Evolutionary conservation across 2,888 invertebrate genomes (phyloP), one percentile per base, ranked within the genome.

Genomic region (Coleophora flavipennella): DNA sequence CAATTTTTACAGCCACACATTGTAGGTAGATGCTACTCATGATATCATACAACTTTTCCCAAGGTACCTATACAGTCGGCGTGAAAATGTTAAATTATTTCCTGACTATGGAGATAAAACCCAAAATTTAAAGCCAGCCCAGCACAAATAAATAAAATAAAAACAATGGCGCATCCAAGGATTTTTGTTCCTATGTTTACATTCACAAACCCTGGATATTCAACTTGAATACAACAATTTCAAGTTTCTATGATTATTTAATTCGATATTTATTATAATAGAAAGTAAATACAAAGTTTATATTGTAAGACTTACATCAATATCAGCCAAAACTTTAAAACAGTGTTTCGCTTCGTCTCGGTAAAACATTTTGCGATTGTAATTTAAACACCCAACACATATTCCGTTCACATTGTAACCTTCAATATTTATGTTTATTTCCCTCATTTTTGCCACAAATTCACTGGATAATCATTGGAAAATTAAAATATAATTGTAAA

Each of bases 321-420:
- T 83, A 57, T 76, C 60, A 27, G 56, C 80, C 8, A 83, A 57
- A 41, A 67, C 46, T 53, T 65, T 68, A 39, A 68, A 79, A 56
- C 71, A 77, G 13, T 74, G 64, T 42, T 67, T 73, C 1, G 76
- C 56, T 14, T 64, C 59, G 3, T 61, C 49, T n/a, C 56, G 49
- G 38, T 75, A 76, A 43, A 53, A 70, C 83, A 84, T 84, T 48
- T 64, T 69, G 3, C 84, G 71, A 46, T 79, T 72, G 42, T 78
- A 79, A 45, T 79, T 79, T 28, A 84, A 62, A 55, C 84, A 84
- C 2, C 77, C 76, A 1, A 83, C 84, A 50, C 84, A 84, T 50
- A 84, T 76, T 0, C 84, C 83, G 35, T 83, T 84, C 20, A 81
- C 84, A 54, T 83, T 84, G 41, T 73, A 84, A 2, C 84, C 84